Percentiles rank a stretch among this genome's conserved stretches.
Evolutionary conservation across 2,888 invertebrate species (phyloP).

Genomic region (Tholera decimalis): DNA sequence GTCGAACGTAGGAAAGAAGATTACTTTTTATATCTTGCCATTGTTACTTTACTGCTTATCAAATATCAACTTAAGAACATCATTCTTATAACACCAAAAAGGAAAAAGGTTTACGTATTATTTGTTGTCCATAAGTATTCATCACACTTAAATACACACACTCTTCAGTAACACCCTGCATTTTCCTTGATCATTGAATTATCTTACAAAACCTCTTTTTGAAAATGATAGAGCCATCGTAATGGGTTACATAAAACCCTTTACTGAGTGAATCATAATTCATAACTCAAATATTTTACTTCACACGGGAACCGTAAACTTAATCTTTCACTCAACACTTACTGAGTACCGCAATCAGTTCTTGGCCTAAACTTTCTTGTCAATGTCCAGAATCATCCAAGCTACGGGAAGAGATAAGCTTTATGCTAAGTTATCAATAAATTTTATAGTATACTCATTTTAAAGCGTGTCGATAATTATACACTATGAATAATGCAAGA

Average conservation of each 20-base stretch:
- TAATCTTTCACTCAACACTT: conserved; percentile 63
- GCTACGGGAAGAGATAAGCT: conserved; percentile 35
- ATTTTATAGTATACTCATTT: conserved; percentile 55
- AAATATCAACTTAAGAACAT: too few species aligned
- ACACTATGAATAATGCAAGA: conserved; percentile 54
- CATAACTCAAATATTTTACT: conserved; percentile 59
- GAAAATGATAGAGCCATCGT: conserved; percentile 11
- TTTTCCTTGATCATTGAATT: too few species aligned
- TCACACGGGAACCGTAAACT: conserved; percentile 54
- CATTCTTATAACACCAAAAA: too few species aligned
- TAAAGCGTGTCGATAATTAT: conserved; percentile 56
- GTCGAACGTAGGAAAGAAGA: too few species aligned
- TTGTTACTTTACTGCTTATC: too few species aligned
- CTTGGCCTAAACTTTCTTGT: conserved; percentile 59
- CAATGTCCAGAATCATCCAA: conserved; percentile 48
- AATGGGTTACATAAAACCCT: conserved; percentile 50
- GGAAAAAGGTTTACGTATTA: too few species aligned
- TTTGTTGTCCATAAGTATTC: too few species aligned
- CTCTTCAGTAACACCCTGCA: too few species aligned
- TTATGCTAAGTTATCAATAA: conserved; percentile 54
- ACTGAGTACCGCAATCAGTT: conserved; percentile 53
- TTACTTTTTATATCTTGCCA: too few species aligned
- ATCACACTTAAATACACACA: too few species aligned
- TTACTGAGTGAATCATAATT: conserved; percentile 55
- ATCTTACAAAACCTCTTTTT: neutral